phyloP scores from a whole-genome alignment of 2,113 vertebrate species.

The Lophochroa leadbeateri region DNA sequence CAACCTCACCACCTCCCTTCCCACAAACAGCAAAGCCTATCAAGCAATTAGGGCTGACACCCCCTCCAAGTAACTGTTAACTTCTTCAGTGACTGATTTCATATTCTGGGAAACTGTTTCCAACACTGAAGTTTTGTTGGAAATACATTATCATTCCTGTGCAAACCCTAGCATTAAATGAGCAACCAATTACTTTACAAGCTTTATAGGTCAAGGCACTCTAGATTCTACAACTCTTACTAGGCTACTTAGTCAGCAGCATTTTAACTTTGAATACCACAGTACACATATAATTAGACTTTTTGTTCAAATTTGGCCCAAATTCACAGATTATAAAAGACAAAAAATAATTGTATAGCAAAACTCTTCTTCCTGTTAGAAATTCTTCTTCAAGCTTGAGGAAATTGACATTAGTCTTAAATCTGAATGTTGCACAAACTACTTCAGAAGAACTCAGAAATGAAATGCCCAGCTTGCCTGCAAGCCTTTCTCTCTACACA shows the following conservation, averaged over 20 bases:
- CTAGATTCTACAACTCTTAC: not conserved
- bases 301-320: not conserved
- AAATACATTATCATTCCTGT: not conserved
- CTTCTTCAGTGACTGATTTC: not conserved
- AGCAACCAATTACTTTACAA: not conserved
- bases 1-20: not conserved
- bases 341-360: not conserved
- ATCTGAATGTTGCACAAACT: not conserved
- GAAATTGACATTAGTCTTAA: not conserved
- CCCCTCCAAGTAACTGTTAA: not conserved
- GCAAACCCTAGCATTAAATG: not conserved
- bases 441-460: not conserved
- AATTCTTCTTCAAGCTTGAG: not conserved
- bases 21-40: not conserved
- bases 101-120: not conserved
- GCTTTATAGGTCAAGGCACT: not conserved
- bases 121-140: not conserved
- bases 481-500: not conserved
- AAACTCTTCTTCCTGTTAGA: not conserved
- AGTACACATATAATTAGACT: not conserved
- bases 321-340: not conserved
- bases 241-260: not conserved
- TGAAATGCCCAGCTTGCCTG: not conserved
- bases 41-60: not conserved
- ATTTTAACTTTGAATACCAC: not conserved